Base-by-base conservation (phyloP, 2,113 vertebrate genomes). In the Semicossyphus pulcher region DNA sequence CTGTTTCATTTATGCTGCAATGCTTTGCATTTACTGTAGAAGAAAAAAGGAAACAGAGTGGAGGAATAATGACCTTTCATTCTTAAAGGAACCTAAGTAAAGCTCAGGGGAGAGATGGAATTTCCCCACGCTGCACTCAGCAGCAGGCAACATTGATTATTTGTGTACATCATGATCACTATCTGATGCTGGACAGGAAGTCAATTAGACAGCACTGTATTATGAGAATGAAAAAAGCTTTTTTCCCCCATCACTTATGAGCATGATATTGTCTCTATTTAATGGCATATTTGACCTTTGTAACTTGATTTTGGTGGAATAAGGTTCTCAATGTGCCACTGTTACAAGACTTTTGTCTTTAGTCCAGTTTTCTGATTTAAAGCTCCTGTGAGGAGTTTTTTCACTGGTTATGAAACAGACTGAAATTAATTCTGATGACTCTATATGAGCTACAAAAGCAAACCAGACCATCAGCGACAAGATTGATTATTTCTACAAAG, bases 61-160 rank as follows among this genome's bases (percentile, higher is more conserved):
- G 45, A 51, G 63, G 69, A 73, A 70, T 83, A 69, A 74, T 76
- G 71, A 77, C 67, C 67, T 83, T 66, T 63, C 34, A 84, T 70
- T 78, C 47, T 52, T 45, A 12, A 47, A 71, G 29, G 28, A 80
- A 78, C 60, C 39, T 25, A 37, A 80, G 66, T 64, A 48, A 60
- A 74, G 34, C 81, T 68, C 85, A 28, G 23, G 76, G 53, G 89
- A 88, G 45, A 42, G 65, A 80, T 89, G 70, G 66, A 83, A 87
- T 89, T 84, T 87, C 80, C 23, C 48, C 68, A 37, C 16, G 62
- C 86, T 84, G 81, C 65, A 80, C 76, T 86, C 72, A 81, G 76
- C 65, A 72, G 48, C 56, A 61, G 42, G 48, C 49, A 58, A 56
- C 83, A 93, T 92, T 10, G 89, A 92, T 90, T 90, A 83, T 76